Percentiles rank a stretch among this genome's conserved stretches.
Conservation (phyloP, 2,888 invertebrate genomes). For the Heteromurus nitidus region DNA sequence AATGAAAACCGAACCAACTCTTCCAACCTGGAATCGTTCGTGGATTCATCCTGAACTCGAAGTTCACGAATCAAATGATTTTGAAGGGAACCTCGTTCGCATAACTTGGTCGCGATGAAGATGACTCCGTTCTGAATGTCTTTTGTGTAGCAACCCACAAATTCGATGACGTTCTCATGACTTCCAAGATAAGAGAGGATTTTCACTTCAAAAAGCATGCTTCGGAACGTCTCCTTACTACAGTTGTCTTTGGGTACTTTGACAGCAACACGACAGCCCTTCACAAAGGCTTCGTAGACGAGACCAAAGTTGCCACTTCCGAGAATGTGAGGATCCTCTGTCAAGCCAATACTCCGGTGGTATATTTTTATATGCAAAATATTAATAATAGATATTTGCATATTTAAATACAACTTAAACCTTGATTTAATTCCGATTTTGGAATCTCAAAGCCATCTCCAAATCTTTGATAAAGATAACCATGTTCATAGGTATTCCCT, state of each 20-base stretch:
- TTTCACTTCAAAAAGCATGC: constrained; percentile 16
- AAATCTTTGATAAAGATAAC: too few relatives aligned
- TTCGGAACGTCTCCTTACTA: background rate
- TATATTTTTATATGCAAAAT: too few relatives aligned
- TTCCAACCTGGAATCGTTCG: background rate
- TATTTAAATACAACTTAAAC: background rate
- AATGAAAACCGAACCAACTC: background rate
- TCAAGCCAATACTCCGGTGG: background rate
- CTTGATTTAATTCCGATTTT: background rate
- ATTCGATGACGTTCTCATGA: constrained; percentile 6
- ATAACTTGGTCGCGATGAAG: constrained; percentile 4
- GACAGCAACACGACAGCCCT: background rate
- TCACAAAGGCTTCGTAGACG: background rate
- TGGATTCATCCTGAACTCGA: too few relatives aligned
- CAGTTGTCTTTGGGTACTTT: background rate
- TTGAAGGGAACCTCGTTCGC: background rate
- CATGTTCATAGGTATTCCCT: too few relatives aligned
- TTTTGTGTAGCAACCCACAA: constrained; percentile 5
- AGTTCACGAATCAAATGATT: too few relatives aligned
- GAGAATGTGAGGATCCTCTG: background rate
- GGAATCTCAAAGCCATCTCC: background rate
- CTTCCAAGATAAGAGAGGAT: constrained; percentile 16
- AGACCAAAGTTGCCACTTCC: constrained; percentile 6
- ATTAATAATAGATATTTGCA: too few relatives aligned
- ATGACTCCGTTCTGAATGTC: constrained; percentile 11